Evolutionary conservation across 2,797 vertebrate species (phyloP), one percentile per base, ranked within the genome.

Genomic region (Heliangelus exortis): DNA sequence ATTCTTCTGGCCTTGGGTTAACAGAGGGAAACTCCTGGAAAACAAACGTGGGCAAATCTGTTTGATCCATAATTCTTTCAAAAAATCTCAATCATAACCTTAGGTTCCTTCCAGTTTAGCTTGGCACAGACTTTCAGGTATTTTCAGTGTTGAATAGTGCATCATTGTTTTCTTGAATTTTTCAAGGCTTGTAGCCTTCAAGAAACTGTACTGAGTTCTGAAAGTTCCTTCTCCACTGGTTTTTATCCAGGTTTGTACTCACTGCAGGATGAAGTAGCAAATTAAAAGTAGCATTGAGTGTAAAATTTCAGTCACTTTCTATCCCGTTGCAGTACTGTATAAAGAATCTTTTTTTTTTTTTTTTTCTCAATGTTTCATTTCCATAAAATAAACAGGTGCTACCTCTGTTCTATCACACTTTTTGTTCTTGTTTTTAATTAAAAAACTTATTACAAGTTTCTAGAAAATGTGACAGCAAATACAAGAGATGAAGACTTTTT

Each of bases 391-490:
- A 84, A 54, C 50, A 88, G 39, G 51, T 72, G n/a, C 26, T 83
- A 22, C 33, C 25, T 80, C 34, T 91, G 10, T 72, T 78, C 25
- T 87, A 81, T 77, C 25, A 6, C 14, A 29, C 5, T 2, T 36
- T 57, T 87, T 80, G 5, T 17, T 63, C 12, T 29, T 48, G 7
- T 41, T 91, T 84, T 88, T 78, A 81, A 90, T 84, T 90, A 78
- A 81, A 95, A 91, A 58, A 18, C 33, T 80, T 91, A 34, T 18
- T 50, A 84, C 16, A 51, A 51, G 65, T 84, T 92, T 93, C 71
- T 69, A 51, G 86, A 25, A 72, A 84, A 72, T 36, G 11, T 74
- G 84, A 69, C 71, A 84, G 57, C 34, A 78, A 62, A 59, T 76
- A 26, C 31, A 78, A 61, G 51, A 67, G 21, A 75, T 43, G 51